Base-by-base conservation (phyloP, 2,113 vertebrate species). In the Psittacula cyanocephala region DNA sequence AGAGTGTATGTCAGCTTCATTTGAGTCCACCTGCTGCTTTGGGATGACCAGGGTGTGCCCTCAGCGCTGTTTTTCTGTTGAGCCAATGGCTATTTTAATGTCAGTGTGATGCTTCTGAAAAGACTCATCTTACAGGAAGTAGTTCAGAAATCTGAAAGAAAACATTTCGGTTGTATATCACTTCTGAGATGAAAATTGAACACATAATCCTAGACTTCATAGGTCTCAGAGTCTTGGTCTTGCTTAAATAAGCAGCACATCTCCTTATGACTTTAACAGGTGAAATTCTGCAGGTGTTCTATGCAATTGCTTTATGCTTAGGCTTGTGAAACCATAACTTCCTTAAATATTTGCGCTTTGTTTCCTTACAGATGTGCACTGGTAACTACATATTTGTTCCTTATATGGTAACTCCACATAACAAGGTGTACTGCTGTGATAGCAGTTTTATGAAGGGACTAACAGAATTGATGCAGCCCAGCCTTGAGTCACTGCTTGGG, bases 391-490 rank as follows among this genome's bases (percentile, higher is more conserved):
- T 98, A 55, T 99, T 99, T 95, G 98, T 99, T 94, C 99, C 99
- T 2, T 99, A 99, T 83, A 99, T 99, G 99, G 98, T 99, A 93
- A 99, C 99, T 4, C 99, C 99, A 4, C 99, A 99, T 87, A 99
- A 98, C 97, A 99, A 99, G 97, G 99, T 99, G 71, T 99, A 99
- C 97, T 99, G 99, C 97, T 99, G 99, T 70, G 99, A 99, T 47
- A 98, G 99, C 96, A 99, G 98, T 93, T 98, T 99, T 59, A 98
- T 99, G 98, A 99, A 99, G 97, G 99, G 99, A 46, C 95, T 99
- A 62, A 99, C 99, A 0, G 99, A 99, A 88, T 98, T 99, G 93
- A 99, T 99, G 99, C 99, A 99, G 53, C 99, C 99, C 13, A 99
- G 98, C 92, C 99, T 99, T 10, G 99, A 99, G 97, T 98, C 99